These are phyloP conservation scores for Tuberolachnus salignus DNA, from an alignment of 2,888 invertebrate species.

Conservation along the genomic window DNA sequence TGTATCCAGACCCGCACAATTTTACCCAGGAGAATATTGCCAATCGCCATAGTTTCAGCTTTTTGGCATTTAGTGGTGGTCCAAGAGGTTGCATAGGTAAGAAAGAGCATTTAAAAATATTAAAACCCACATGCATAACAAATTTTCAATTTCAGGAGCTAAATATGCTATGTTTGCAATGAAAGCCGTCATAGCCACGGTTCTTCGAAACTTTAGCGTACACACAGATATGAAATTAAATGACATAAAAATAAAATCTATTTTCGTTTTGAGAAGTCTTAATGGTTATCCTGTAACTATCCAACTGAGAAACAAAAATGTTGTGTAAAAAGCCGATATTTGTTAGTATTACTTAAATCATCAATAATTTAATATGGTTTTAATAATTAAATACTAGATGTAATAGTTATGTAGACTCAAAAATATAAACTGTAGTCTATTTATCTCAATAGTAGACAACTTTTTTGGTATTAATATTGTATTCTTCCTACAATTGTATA, in stretches of 20 bases:
- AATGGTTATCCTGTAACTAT: constrained; percentile 57
- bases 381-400: too few relatives aligned
- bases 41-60: constrained; percentile 58
- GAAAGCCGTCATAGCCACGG: constrained; percentile 57
- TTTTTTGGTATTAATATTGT: too few relatives aligned
- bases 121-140: too few relatives aligned
- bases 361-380: too few relatives aligned
- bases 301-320: too few relatives aligned
- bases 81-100: constrained; percentile 58
- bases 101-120: too few relatives aligned
- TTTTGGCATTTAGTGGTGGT: constrained; percentile 58
- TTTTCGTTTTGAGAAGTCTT: constrained; percentile 56
- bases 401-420: too few relatives aligned
- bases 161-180: constrained; percentile 59
- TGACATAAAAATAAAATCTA: constrained; percentile 57
- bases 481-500: too few relatives aligned
- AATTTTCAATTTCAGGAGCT: constrained; percentile 52
- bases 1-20: constrained; percentile 58
- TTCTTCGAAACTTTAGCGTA: constrained; percentile 57
- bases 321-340: too few relatives aligned
- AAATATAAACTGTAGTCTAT: too few relatives aligned
- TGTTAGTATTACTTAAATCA: too few relatives aligned
- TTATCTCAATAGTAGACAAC: too few relatives aligned
- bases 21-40: constrained; percentile 57
- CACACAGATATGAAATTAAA: constrained; percentile 56